Conservation (phyloP, 53 echinoderm and acorn worm genomes). For the Temnopleurus reevesii region DNA sequence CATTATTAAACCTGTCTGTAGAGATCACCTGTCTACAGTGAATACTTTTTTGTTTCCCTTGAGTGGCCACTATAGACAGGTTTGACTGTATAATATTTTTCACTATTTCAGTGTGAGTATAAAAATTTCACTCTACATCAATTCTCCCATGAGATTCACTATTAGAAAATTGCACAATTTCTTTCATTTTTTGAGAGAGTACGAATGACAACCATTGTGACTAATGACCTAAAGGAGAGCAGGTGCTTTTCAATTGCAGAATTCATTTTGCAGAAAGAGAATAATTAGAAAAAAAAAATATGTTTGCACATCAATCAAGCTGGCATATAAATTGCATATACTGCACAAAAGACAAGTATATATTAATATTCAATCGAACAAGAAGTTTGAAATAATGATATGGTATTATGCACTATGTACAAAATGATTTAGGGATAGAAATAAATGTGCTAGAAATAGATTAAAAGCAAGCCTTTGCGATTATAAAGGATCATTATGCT, state of each 20-base stretch:
- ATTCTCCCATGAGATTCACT: not conserved
- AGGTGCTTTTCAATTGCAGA: too few species aligned
- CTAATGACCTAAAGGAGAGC: too few species aligned
- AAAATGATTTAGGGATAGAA: not conserved
- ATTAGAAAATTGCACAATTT: not conserved
- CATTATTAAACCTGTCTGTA: too few species aligned
- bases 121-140: too few species aligned
- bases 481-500: not conserved
- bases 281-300: not conserved
- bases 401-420: conserved; percentile 2
- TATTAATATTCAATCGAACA: not conserved
- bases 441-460: not conserved
- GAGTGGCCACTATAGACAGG: too few species aligned
- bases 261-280: not conserved
- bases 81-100: too few species aligned
- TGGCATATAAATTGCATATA: conserved; percentile 5
- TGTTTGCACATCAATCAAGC: conserved; percentile 1
- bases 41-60: too few species aligned
- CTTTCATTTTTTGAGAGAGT: not conserved
- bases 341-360: conserved; percentile 14
- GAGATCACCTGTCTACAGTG: too few species aligned
- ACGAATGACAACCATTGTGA: conserved; percentile 1
- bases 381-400: not conserved
- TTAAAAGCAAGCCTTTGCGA: too few species aligned
- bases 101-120: too few species aligned